Base-by-base conservation (phyloP, 2,797 vertebrate genomes). In the Scolopax bukidnonensis region DNA sequence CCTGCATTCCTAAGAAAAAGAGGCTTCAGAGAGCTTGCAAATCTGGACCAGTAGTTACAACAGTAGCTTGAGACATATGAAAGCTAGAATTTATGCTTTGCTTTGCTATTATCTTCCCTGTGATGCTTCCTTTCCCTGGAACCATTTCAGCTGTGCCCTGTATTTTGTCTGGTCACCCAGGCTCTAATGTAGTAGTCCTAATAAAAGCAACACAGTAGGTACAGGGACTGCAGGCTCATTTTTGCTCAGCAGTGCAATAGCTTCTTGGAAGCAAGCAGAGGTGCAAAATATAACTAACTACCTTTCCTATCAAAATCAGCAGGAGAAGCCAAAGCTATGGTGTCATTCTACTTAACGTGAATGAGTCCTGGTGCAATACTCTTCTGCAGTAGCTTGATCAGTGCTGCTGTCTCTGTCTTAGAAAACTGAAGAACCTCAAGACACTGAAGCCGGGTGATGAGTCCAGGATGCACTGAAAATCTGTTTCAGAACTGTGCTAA, bases 151-250 rank as follows among this genome's bases (percentile, higher is more conserved):
- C 77, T 90, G 38, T 92, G 88, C 63, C 74, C 90, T 95, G 79
- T 77, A 95, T 97, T 92, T 90, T 25, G 47, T 48, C 89, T 77
- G 84, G 92, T 90, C 94, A 96, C 90, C 86, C 74, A 25, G 6
- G 80, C 77, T 95, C 65, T 84, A 79, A 95, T 60, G 90, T 87
- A 90, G 94, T 48, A 89, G 84, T 84, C 74, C 93, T 93, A 97
- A 96, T 93, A 96, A 93, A 95, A 96, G 94, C 68, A 95, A 70
- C 94, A 67, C 88, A 90, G 93, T 96, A 90, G 94, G 94, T 84
- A 76, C 70, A 84, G 74, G 2, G 25, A 79, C 84, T 90, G 81
- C 90, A 83, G 78, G 57, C 90, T 95, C 94, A 91, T 96, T 88
- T 93, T 81, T 92, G 92, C 92, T 93, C 93, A 92, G 93, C 86